Evolutionary conservation across 2,113 vertebrate species (phyloP), one percentile per base, ranked within the genome.

Genomic region (Hepsetus odoe): DNA sequence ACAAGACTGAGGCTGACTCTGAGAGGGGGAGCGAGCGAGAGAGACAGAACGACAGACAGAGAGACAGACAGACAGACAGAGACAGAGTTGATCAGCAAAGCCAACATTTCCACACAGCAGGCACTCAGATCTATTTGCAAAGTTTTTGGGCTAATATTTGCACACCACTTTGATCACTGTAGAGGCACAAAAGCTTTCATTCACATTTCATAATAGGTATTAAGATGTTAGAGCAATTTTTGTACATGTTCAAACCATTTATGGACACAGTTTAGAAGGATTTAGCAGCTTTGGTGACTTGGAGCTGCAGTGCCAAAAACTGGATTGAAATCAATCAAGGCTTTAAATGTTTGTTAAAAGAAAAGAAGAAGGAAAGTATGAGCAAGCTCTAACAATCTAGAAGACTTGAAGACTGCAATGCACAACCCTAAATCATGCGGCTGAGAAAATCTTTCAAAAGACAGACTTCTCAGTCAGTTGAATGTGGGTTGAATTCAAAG

Each of bases 21-120:
- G 40, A 46, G 38, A 3, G 40, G 18, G 24, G 20, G 40, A 46
- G 22, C 26, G 65, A 16, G 65, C 14, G 38, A 26, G 65, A 28
- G 13, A 61, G 53, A 46, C 53, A 26, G 26, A 71, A 4, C 35
- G 69, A 38, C 11, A 55, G 49, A 55, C 11, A 55, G 68, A 33
- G 46, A 70, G 67, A 35, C 46, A 71, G 68, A 42, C n/a, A n/a
- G n/a, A n/a, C n/a, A 11, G 40, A 42, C 8, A 49, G 66, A 49
- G 44, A 51, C 26, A 33, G 67, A 32, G n/a, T 55, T n/a, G 20
- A 38, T 38, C 20, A 65, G 61, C 61, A 65, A 38, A 65, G 33
- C 61, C 61, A 64, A 3, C 61, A 20, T 65, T 32, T 33, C 11
- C n/a, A 10, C 61, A 22, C 61, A 65, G 4, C 33, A 64, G 38